A percentile compares a stretch with the other conserved stretches of the same genome.
Conservation (phyloP, 2,113 vertebrate species). For the Psammodynastes pulverulentus region DNA sequence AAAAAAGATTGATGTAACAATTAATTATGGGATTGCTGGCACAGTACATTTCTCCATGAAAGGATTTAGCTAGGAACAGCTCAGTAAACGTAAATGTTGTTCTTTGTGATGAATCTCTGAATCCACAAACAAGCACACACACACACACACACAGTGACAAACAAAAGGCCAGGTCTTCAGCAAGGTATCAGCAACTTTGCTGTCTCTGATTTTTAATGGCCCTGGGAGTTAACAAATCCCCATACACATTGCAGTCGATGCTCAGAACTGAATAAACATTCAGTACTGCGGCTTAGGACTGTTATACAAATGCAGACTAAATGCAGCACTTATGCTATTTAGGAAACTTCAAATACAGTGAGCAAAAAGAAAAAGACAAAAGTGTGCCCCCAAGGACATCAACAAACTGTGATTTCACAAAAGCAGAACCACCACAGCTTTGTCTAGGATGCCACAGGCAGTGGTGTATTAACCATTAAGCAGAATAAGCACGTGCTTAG, state of each 20-base stretch:
- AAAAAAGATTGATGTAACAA: background rate
- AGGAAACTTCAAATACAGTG: background rate
- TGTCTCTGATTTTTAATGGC: background rate
- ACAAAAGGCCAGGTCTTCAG: background rate
- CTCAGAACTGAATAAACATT: background rate
- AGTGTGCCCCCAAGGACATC: background rate
- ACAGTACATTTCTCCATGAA: background rate
- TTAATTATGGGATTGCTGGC: background rate
- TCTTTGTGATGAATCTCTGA: background rate
- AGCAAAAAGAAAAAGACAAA: background rate
- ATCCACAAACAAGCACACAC: background rate
- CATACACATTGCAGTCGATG: background rate
- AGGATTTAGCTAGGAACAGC: background rate
- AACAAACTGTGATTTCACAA: background rate
- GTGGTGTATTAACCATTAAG: too few relatives aligned
- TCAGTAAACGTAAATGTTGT: background rate
- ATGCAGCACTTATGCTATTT: background rate
- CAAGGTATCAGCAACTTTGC: background rate
- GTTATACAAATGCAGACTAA: background rate
- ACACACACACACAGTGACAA: background rate
- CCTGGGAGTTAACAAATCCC: slow-evolving; percentile 2
- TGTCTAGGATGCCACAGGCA: background rate
- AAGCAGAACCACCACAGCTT: background rate
- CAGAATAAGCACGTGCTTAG: too few relatives aligned
- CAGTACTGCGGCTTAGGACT: background rate